A percentile compares a stretch with the other conserved stretches of the same genome.
Conservation (phyloP, 2,888 invertebrate genomes). For the Malacosoma neustria region DNA sequence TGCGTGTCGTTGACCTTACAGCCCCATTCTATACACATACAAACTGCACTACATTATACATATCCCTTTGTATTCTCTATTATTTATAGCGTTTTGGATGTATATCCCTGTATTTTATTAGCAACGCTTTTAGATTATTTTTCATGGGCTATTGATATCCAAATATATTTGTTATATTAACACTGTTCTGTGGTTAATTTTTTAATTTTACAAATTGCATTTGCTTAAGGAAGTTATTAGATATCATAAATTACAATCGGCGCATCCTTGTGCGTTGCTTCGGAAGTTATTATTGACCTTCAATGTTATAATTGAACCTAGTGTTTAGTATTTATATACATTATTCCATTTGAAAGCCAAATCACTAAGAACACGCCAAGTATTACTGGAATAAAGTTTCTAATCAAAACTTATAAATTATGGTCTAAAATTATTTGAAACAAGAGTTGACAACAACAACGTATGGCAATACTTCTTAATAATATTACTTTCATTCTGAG, state of each 20-base stretch:
- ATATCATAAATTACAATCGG: constrained; percentile 5
- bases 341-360: neutral
- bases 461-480: neutral
- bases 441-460: neutral
- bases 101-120: no score
- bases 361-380: no score
- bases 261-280: constrained; percentile 8
- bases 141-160: constrained; percentile 35
- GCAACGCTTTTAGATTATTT: no score
- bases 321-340: neutral
- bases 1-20: constrained; percentile 70
- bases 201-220: constrained; percentile 9
- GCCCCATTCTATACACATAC: constrained; percentile 54
- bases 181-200: constrained; percentile 11
- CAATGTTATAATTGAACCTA: constrained; percentile 1
- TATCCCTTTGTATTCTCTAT: constrained; percentile 61
- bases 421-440: no score
- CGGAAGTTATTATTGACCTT: constrained; percentile 8
- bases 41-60: constrained; percentile 57
- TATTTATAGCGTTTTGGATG: constrained; percentile 50
- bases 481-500: neutral
- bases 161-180: constrained; percentile 13
- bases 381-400: no score
- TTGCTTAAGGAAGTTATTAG: constrained; percentile 7
- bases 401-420: no score